phyloP scores from a whole-genome alignment of 2,888 invertebrate genomes.

The Xanthorhoe spadicearia region DNA sequence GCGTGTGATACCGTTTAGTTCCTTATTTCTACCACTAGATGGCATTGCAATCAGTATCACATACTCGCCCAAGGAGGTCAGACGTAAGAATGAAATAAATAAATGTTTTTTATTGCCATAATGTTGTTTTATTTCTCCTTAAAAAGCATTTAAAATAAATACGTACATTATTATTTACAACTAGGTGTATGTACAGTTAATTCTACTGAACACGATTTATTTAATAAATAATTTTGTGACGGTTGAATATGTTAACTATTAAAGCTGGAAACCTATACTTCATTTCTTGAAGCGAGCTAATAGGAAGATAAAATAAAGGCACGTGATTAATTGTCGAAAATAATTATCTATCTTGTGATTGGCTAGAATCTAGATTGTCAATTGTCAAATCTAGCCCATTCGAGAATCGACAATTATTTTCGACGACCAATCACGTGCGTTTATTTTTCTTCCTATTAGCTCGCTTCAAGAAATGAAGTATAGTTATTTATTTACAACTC shows the following conservation, averaged over 20 bases:
- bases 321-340: no score
- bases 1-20: slow-evolving; percentile 19
- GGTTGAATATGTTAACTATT: slow-evolving; percentile 59
- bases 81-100: slow-evolving; percentile 59
- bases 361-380: no score
- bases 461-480: no score
- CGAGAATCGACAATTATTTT: no score
- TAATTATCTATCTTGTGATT: no score
- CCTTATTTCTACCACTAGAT: not conserved
- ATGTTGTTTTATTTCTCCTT: slow-evolving; percentile 69
- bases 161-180: slow-evolving; percentile 57
- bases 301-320: no score
- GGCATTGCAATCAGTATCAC: slow-evolving; percentile 39
- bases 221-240: slow-evolving; percentile 54
- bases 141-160: slow-evolving; percentile 74
- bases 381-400: no score
- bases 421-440: no score
- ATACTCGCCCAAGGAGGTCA: slow-evolving; percentile 41
- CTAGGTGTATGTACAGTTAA: slow-evolving; percentile 48
- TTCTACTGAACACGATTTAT: slow-evolving; percentile 70
- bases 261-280: slow-evolving; percentile 70
- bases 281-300: no score
- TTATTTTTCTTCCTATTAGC: no score
- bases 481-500: slow-evolving; percentile 56
- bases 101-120: slow-evolving; percentile 82